Conservation (phyloP, 2,888 invertebrate genomes). For the Uloborus plumipes region DNA sequence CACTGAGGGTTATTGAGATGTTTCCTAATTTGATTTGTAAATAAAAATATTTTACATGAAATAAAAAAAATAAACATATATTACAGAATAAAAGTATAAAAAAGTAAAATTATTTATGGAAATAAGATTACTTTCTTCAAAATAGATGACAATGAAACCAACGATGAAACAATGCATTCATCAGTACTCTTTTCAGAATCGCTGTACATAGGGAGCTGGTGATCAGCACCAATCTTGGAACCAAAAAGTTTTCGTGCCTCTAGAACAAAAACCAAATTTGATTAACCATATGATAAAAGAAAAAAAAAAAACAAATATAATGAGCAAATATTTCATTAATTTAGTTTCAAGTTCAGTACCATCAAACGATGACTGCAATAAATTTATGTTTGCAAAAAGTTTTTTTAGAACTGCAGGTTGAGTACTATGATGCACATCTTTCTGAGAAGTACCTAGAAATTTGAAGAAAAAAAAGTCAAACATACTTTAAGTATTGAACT, state of each 20-base stretch:
- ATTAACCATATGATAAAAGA: no score
- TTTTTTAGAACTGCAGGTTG: slow-evolving; percentile 69
- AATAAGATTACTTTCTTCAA: slow-evolving; percentile 70
- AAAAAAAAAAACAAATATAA: background rate
- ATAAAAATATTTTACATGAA: background rate
- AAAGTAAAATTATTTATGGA: background rate
- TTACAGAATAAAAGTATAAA: background rate
- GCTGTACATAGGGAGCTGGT: slow-evolving; percentile 72
- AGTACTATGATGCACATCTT: slow-evolving; percentile 34
- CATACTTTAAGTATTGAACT: no score
- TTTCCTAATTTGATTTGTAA: background rate
- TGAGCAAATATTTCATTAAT: background rate
- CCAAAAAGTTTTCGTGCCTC: slow-evolving; percentile 71
- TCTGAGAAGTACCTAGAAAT: slow-evolving; percentile 37
- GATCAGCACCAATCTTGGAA: slow-evolving; percentile 72
- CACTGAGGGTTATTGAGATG: no score
- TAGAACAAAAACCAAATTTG: slow-evolving; percentile 66
- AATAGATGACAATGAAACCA: slow-evolving; percentile 71
- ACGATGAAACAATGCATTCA: slow-evolving; percentile 72
- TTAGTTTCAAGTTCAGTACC: slow-evolving; percentile 66
- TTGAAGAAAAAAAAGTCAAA: background rate
- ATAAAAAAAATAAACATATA: background rate
- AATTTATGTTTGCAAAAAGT: slow-evolving; percentile 68
- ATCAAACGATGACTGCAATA: slow-evolving; percentile 70
- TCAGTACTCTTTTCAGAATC: slow-evolving; percentile 73